These are phyloP conservation scores for Perizoma flavofasciatum DNA, from an alignment of 2,888 invertebrate genomes.

Conservation along the genomic window DNA sequence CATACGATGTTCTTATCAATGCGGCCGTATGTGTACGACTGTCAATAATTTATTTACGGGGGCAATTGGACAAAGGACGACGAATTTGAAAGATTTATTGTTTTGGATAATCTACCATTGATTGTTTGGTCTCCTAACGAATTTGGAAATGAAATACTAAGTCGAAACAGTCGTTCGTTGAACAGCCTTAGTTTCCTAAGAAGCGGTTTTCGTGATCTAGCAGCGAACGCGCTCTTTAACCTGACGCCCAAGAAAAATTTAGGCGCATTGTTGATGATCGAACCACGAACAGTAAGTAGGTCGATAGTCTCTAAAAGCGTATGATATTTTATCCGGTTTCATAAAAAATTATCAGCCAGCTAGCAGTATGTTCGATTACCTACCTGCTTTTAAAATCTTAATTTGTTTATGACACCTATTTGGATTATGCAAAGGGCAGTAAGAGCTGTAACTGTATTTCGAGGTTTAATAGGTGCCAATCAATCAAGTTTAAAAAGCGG, in stretches of 20 bases:
- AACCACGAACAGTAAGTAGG: no score
- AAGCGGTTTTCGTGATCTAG: no score
- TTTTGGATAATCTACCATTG: constrained; percentile 30
- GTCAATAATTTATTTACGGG: constrained; percentile 50
- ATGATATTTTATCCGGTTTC: no score
- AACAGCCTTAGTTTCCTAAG: no score
- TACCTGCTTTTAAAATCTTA: not conserved
- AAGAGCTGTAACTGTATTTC: constrained; percentile 13
- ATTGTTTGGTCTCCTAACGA: constrained; percentile 17
- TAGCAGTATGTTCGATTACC: no score
- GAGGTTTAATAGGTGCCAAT: constrained; percentile 7
- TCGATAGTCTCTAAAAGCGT: no score
- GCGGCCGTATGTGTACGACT: constrained; percentile 27
- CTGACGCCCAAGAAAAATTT: no score
- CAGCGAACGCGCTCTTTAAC: no score
- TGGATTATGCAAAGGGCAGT: constrained; percentile 2
- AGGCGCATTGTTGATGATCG: no score
- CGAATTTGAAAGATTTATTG: constrained; percentile 34
- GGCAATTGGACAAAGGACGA: constrained; percentile 46
- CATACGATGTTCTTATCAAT: constrained; percentile 44
- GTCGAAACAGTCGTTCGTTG: no score
- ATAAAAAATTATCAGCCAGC: no score
- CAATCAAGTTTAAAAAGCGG: not conserved
- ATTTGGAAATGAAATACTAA: not conserved
- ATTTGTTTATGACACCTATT: constrained; percentile 17